These are phyloP conservation scores for Parotia lawesii DNA, from an alignment of 2,113 vertebrate species.

Conservation along the genomic window DNA sequence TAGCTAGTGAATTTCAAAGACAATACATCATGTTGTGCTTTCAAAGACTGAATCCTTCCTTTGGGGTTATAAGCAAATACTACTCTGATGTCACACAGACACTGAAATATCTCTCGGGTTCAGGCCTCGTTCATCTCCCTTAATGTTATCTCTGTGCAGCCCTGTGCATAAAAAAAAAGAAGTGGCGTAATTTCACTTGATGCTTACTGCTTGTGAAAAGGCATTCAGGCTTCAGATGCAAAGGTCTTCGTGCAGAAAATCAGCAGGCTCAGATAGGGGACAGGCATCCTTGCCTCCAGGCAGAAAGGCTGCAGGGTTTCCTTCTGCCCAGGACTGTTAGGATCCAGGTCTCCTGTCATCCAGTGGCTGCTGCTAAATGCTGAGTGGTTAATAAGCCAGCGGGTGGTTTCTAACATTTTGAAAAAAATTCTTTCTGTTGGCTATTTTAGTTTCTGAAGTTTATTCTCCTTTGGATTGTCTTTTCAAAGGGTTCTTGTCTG, in stretches of 20 bases:
- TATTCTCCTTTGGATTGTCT: not conserved
- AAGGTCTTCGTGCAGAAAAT: not conserved
- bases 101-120: conserved; percentile 46
- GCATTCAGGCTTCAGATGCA: not conserved
- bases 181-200: not conserved
- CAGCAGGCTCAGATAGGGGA: not conserved
- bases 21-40: conserved; percentile 11
- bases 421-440: not conserved
- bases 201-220: not conserved
- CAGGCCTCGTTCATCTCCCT: conserved; percentile 42
- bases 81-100: conserved; percentile 27
- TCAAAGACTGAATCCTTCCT: conserved; percentile 19
- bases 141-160: not conserved
- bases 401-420: not conserved
- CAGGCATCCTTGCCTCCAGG: not conserved
- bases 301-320: not conserved
- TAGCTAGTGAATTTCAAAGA: conserved; percentile 35
- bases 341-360: not conserved
- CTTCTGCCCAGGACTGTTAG: not conserved
- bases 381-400: not conserved
- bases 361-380: not conserved
- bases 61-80: not conserved
- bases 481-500: not conserved
- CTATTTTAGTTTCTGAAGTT: not conserved
- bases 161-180: not conserved